Evolutionary conservation across 2,888 invertebrate species (phyloP), one percentile per base, ranked within the genome.

Genomic region (Heteropelma amictum): DNA sequence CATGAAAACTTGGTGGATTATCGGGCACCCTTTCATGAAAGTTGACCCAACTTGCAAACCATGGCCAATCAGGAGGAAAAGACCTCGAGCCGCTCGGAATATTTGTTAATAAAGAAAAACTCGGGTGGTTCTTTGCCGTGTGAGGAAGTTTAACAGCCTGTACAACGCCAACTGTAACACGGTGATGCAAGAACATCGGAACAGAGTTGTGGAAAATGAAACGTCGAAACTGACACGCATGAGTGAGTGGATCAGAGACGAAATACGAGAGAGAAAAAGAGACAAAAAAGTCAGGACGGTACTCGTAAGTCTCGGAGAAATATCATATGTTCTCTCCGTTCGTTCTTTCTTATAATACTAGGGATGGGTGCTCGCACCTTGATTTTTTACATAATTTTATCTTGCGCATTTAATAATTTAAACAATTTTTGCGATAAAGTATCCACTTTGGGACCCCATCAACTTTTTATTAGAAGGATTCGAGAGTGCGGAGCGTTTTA

Each of bases 1-100:
- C 61, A 67, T 76, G 70, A 76, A 76, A 77, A 76, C 72, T 75
- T 68, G 76, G 72, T n/a, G 65, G 69, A 77, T 77, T 76, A 77
- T 45, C 33, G 67, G n/a, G 49, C 26, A 53, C 54, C 63, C 42
- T 49, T 61, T 47, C 67, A 69, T 56, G 68, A 72, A 67, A 70
- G 76, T 72, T 71, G 63, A 51, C 72, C 63, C 23, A 67, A 68
- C 58, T 42, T 21, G 38, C 26, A 58, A 63, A 53, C 35, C 58
- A 49, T 45, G 58, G 54, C 74, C 65, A 65, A 75, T 75, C 70
- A 75, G 65, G 74, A 75, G 70, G 54, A 61, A 76, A 63, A 61
- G 56, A 61, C 54, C 45, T 51, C 73, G 65, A 65, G 64, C 65
- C 65, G 40, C 42, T 35, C 72, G 64, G 60, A 54, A 76, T 70